Evolutionary conservation across 2,113 vertebrate genomes (phyloP), one percentile per base, ranked within the genome.

Genomic region (Isichthys henryi): DNA sequence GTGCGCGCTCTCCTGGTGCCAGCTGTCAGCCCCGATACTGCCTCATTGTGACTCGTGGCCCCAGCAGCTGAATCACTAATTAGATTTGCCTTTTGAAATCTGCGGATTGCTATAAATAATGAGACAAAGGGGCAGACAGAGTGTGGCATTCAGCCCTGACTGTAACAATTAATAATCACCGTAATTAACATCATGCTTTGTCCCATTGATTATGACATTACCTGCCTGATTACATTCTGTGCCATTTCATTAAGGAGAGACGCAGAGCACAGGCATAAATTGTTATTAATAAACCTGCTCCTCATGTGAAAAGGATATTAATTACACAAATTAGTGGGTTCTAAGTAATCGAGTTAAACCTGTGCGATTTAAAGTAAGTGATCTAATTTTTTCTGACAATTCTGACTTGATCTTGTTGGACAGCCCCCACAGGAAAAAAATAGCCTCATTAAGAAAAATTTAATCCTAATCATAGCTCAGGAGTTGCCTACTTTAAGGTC

Each of bases 381-480:
- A 98, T 99, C 97, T 96, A 95, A 96, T 97, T 98, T 98, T 98
- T 97, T 97, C 96, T 97, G 97, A 98, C 97, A 96, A 95, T 53
- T 92, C 95, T 95, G 92, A 96, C 95, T 95, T 94, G 95, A 91
- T 89, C 90, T 94, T 96, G 96, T 97, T 96, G 96, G 95, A 95
- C 92, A 45, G 93, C 95, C 94, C 95, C 92, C 13, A 6, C 86
- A 21, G 13, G 96, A 97, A 99, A 98, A 97, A 97, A 98, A 99
- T 99, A 96, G 97, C 97, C 97, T 98, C 97, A 98, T 99, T 99
- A 99, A 96, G 95, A 96, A 97, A 98, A 98, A 97, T 98, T 99
- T 99, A 99, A 99, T 99, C 97, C 97, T 97, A 97, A 98, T 98
- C 97, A 98, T 97, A 97, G 98, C 97, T 98, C 97, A 97, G 95